A percentile compares a stretch with the other conserved stretches of the same genome.
These are phyloP conservation scores for Lypha dubia DNA, from an alignment of 2,888 invertebrate species.

Conservation along the genomic window DNA sequence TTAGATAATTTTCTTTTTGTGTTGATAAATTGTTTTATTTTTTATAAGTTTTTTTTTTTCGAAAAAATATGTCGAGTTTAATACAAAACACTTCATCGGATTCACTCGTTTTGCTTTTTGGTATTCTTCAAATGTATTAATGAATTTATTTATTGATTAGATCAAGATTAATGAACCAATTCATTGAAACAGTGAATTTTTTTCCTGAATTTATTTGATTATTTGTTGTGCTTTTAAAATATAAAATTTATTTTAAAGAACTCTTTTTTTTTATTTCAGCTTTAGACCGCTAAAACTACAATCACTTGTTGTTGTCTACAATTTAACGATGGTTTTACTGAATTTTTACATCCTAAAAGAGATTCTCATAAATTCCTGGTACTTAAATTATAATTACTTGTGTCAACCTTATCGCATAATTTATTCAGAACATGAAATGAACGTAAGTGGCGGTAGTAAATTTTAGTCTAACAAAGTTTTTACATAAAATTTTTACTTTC, in stretches of 20 bases:
- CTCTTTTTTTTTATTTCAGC: constrained; percentile 72
- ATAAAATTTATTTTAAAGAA: background rate
- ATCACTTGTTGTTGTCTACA: constrained; percentile 91
- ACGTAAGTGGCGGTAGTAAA: constrained; percentile 85
- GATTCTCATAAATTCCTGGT: constrained; percentile 88
- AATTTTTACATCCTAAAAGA: constrained; percentile 93
- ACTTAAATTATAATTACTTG: constrained; percentile 91
- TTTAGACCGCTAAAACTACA: constrained; percentile 90
- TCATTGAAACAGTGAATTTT: too few species aligned
- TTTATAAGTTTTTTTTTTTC: too few species aligned
- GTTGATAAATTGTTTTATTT: too few species aligned
- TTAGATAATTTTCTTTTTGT: too few species aligned
- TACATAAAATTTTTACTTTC: background rate
- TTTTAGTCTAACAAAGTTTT: background rate
- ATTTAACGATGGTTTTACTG: constrained; percentile 91
- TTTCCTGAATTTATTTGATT: too few species aligned
- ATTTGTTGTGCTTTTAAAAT: too few species aligned
- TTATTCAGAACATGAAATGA: constrained; percentile 90
- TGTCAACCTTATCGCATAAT: constrained; percentile 93
- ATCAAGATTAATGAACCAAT: too few species aligned
- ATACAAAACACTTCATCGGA: too few species aligned
- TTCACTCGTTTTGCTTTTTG: too few species aligned
- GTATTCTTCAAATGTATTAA: too few species aligned
- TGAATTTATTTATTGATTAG: too few species aligned
- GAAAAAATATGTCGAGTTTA: too few species aligned